Evolutionary conservation across 2,888 invertebrate species (phyloP).

Genomic region (Poecilus cupreus): DNA sequence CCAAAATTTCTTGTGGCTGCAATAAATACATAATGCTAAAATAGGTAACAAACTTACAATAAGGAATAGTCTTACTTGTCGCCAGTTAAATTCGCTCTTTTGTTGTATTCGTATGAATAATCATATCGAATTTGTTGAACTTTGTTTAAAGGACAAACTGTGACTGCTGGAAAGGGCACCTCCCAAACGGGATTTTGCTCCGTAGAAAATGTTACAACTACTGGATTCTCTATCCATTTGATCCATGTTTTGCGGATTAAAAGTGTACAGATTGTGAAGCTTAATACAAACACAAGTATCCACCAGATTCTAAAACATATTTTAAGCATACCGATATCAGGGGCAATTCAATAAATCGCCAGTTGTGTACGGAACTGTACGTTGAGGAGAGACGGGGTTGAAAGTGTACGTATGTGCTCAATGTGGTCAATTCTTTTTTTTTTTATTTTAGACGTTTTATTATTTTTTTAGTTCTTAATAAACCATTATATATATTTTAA

Average conservation of each 20-base stretch:
- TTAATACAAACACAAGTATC: slow-evolving; percentile 78
- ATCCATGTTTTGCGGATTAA: slow-evolving; percentile 80
- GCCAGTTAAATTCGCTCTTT: not conserved
- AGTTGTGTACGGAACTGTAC: no score
- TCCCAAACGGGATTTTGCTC: slow-evolving; percentile 82
- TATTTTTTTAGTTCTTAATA: no score
- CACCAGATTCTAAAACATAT: slow-evolving; percentile 78
- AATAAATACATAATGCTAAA: not conserved
- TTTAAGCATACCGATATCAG: no score
- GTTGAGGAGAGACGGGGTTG: no score
- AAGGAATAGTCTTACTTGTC: not conserved
- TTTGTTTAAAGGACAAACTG: slow-evolving; percentile 73
- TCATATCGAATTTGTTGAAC: slow-evolving; percentile 76
- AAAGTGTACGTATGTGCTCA: no score
- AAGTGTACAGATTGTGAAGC: slow-evolving; percentile 77
- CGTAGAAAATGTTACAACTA: slow-evolving; percentile 85
- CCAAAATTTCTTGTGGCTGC: no score
- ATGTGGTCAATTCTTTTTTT: no score
- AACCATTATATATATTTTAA: no score
- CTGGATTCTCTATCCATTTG: slow-evolving; percentile 84
- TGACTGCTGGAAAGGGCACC: slow-evolving; percentile 73
- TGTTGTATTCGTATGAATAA: slow-evolving; percentile 74
- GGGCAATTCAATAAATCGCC: no score
- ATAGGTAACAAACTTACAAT: no score
- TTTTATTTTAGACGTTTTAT: no score